Percentiles rank a stretch among this genome's conserved stretches.
Evolutionary conservation across 2,888 invertebrate genomes (phyloP).

Genomic region (Imbricaverruca yamaguchii): DNA sequence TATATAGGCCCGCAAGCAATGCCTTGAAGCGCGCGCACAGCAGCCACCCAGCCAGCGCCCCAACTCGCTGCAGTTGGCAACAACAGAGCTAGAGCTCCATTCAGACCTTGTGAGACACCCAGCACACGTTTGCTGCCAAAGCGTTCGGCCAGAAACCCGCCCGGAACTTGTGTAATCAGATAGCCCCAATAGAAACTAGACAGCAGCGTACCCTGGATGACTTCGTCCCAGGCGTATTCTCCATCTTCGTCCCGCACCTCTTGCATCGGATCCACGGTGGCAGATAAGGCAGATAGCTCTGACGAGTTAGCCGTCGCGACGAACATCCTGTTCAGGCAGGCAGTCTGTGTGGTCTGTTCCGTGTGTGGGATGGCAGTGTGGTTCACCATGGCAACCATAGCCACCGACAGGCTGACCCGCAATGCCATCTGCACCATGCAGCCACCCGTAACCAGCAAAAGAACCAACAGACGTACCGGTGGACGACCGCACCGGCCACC

Average conservation of each 20-base stretch:
- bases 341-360: not conserved
- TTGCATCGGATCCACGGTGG: no score
- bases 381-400: constrained; percentile 14
- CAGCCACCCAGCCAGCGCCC: not conserved
- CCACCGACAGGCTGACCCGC: not conserved
- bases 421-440: not conserved
- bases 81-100: not conserved
- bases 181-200: constrained; percentile 20
- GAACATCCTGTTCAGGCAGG: not conserved
- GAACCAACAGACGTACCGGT: not conserved
- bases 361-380: constrained; percentile 14
- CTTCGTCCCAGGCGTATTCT: constrained; percentile 4
- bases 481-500: not conserved
- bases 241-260: not conserved
- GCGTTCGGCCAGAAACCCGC: not conserved
- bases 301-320: not conserved
- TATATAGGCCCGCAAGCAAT: not conserved
- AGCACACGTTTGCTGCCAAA: constrained; percentile 19
- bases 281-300: not conserved
- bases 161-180: not conserved
- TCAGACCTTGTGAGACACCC: not conserved
- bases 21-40: not conserved
- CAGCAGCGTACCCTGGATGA: not conserved
- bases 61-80: not conserved
- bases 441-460: not conserved